Conservation (phyloP, 2,888 invertebrate species). For the Erebia epiphron region DNA sequence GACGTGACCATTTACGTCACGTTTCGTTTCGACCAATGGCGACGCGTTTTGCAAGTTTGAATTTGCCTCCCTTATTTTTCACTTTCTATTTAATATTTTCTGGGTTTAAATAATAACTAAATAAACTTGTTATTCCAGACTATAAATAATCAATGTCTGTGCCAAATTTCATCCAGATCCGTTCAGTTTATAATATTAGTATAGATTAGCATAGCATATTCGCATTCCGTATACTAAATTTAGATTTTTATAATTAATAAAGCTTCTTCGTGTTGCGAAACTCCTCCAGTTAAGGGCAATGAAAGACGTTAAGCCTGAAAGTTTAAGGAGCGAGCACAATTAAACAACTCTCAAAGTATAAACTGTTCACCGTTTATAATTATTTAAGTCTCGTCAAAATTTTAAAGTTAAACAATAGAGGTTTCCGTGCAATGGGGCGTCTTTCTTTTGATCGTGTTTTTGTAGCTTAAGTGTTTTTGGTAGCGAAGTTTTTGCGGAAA, state of each 20-base stretch:
- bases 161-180: too few species aligned
- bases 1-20: too few species aligned
- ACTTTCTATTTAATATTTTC: too few species aligned
- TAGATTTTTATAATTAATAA: conserved; percentile 12
- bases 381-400: conserved; percentile 33
- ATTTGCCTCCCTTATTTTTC: too few species aligned
- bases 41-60: too few species aligned
- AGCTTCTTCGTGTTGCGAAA: conserved; percentile 10
- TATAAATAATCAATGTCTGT: too few species aligned
- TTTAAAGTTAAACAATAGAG: conserved; percentile 20
- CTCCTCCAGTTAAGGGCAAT: conserved; percentile 29
- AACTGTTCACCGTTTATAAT: conserved; percentile 38
- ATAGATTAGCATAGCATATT: too few species aligned
- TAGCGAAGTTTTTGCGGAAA: background rate
- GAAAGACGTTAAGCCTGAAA: conserved; percentile 41
- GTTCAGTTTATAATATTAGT: too few species aligned
- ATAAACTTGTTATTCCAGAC: too few species aligned
- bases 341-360: conserved; percentile 42
- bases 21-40: too few species aligned
- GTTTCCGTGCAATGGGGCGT: conserved; percentile 10
- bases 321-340: conserved; percentile 39
- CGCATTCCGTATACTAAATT: conserved; percentile 23
- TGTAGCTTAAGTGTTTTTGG: conserved; percentile 7
- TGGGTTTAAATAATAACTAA: too few species aligned
- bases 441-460: conserved; percentile 8